A percentile compares a stretch with the other conserved stretches of the same genome.
phyloP scores from a whole-genome alignment of 1,140 invertebrate species.

The Dinoponera quadriceps region DNA sequence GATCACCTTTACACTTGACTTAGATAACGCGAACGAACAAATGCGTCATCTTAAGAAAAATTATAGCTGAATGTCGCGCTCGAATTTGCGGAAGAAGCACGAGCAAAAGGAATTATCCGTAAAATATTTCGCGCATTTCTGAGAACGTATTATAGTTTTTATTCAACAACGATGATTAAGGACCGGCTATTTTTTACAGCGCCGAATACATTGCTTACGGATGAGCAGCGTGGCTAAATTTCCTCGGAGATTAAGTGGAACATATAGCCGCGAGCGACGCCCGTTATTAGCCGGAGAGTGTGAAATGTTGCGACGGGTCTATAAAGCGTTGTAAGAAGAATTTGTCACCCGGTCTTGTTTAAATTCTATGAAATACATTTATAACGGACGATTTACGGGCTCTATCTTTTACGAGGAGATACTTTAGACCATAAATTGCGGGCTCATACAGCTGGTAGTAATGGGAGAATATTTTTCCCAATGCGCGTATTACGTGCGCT shows the following conservation, averaged over 20 bases:
- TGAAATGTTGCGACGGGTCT: constrained; percentile 60
- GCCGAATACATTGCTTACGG: constrained; percentile 10
- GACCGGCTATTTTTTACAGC: constrained; percentile 36
- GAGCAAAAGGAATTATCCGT: neutral
- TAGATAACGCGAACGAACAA: neutral
- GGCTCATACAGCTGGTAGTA: constrained; percentile 62
- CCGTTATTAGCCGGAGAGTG: constrained; percentile 51
- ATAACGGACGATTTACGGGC: constrained; percentile 61
- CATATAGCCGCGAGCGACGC: constrained; percentile 42
- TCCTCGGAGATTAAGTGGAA: constrained; percentile 54
- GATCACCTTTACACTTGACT: neutral
- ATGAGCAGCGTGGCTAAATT: constrained; percentile 45
- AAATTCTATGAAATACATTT: constrained; percentile 71
- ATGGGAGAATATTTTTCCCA: constrained; percentile 68
- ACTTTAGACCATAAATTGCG: constrained; percentile 59
- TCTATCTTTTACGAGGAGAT: constrained; percentile 50
- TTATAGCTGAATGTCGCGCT: neutral
- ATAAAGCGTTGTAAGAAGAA: constrained; percentile 51
- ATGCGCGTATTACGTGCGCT: constrained; percentile 63
- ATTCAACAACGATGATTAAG: constrained; percentile 36
- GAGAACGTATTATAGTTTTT: neutral
- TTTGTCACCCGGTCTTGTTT: constrained; percentile 64
- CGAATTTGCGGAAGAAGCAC: neutral
- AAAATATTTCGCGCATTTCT: neutral
- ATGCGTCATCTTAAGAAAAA: neutral